Evolutionary conservation across 2,888 invertebrate species (phyloP), one percentile per base, ranked within the genome.

Genomic region (Anagyrus pseudococci): DNA sequence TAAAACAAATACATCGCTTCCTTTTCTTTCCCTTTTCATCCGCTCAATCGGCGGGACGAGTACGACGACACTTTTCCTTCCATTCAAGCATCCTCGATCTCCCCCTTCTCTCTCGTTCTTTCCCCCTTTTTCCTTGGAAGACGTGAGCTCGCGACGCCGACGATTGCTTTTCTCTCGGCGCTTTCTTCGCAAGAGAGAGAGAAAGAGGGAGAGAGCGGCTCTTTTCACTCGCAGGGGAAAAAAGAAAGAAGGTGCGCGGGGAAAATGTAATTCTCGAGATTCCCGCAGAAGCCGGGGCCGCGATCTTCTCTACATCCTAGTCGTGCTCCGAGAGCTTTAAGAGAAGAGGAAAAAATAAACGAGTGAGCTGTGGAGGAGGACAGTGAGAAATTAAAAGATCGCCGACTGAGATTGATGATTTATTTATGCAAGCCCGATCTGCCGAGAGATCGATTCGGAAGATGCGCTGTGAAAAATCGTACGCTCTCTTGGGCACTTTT

Each of bases 181-280:
- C 52, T 47, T 48, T 48, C 53, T 53, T 59, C 26, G n/a, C 52
- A 17, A n/a, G n/a, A n/a, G n/a, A n/a, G n/a, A n/a, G n/a, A n/a
- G n/a, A n/a, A n/a, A n/a, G n/a, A n/a, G n/a, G n/a, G n/a, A n/a
- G n/a, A n/a, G n/a, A n/a, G n/a, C n/a, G n/a, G n/a, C n/a, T n/a
- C n/a, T n/a, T n/a, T n/a, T n/a, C n/a, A n/a, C n/a, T n/a, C n/a
- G n/a, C n/a, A n/a, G n/a, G n/a, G n/a, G n/a, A n/a, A n/a, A n/a
- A n/a, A n/a, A n/a, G n/a, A n/a, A n/a, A n/a, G n/a, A n/a, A 52
- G 13, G 19, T 19, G 40, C 49, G 20, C n/a, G 47, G 48, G 52
- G 29, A 60, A 54, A 57, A 64, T 54, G 56, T 57, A 52, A 60
- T 64, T 60, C 49, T 29, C 17, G 44, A 8, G 56, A 63, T 59